phyloP scores from a whole-genome alignment of 2,113 vertebrate species.

The Cardinalis cardinalis region DNA sequence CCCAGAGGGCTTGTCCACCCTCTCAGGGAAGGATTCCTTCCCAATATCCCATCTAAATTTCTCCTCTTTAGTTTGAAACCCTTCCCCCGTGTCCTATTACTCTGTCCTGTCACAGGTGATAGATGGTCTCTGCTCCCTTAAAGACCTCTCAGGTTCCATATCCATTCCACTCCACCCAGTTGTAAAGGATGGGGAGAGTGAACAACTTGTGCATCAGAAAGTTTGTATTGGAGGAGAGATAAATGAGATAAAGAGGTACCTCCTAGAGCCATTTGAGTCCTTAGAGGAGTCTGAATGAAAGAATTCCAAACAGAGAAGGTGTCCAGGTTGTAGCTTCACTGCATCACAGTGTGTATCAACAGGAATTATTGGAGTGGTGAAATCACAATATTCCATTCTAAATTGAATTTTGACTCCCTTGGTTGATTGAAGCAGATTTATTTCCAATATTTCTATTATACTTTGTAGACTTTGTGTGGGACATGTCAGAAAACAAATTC shows the following conservation, averaged over 20 bases:
- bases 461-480: background rate
- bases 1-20: accelerated
- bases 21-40: accelerated
- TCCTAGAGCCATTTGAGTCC: background rate
- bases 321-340: background rate
- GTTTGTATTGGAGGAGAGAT: background rate
- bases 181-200: background rate
- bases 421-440: background rate
- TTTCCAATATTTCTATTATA: background rate
- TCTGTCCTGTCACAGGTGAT: background rate
- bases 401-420: background rate
- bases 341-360: background rate
- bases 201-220: background rate
- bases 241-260: background rate
- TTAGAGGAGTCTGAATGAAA: background rate
- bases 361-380: background rate
- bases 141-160: background rate
- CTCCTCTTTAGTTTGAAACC: background rate
- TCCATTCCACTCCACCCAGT: background rate
- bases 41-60: background rate
- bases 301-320: background rate
- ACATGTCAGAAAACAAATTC: background rate
- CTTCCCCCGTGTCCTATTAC: background rate
- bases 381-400: background rate
- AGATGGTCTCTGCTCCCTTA: background rate